Evolutionary conservation across 2,888 invertebrate species (phyloP), one percentile per base, ranked within the genome.

Genomic region (Lasioglossum leucozonium): DNA sequence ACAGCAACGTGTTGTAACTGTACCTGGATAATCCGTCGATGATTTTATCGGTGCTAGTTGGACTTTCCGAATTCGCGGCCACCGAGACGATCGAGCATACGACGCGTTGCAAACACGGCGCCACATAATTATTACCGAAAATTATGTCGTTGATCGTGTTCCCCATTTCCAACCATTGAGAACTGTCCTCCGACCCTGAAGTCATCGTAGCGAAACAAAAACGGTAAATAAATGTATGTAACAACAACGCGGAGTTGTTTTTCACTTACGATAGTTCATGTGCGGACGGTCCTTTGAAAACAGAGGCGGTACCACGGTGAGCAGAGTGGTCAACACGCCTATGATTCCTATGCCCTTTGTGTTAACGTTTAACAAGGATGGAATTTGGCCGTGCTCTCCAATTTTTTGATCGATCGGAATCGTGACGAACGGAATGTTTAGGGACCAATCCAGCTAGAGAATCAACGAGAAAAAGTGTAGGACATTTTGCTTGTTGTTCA

Each of bases 341-440:
- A 96, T 96, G 10, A 97, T 92, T 0, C 96, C 95, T 40, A 97
- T 84, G 0, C 97, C 96, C 40, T 96, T 96, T 0, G 96, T 93
- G 89, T 97, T 97, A 5, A 97, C 93, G 89, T 97, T 97, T 13
- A 97, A 95, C 11, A 96, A 91, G 0, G 97, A 96, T 8, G 95
- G 79, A 34, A 82, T 67, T 11, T 90, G 78, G 2, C 94, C 95
- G 82, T 94, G 92, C 1, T 95, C 95, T 0, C 95, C 92, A 26
- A 96, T 94, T 79, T 96, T 95, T 86, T 95, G 96, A 88, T 96
- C 96, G 8, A 97, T 94, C 0, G 97, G 97, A 89, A 97, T 96
- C n/a, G 96, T 95, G 37, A 97, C 91, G 88, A 97, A 97, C 0
- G 97, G 97, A 44, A 97, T 96, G 0, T 96, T 95, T 86, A 97